These are phyloP conservation scores for Pachypeltis micranthus DNA, from an alignment of 1,140 invertebrate genomes.

Conservation along the genomic window DNA sequence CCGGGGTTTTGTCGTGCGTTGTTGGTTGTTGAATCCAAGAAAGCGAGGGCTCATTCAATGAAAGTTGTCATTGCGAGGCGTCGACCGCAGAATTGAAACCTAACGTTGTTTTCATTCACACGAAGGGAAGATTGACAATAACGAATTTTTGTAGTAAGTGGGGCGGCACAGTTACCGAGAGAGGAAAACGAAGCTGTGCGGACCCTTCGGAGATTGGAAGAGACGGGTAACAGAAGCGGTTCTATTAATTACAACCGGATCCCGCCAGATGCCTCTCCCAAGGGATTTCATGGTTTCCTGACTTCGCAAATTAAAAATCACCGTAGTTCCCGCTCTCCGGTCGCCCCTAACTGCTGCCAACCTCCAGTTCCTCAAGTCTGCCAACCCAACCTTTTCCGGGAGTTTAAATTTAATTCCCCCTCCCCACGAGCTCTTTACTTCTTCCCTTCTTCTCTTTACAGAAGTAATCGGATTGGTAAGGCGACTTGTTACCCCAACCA, in stretches of 20 bases:
- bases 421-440: not conserved
- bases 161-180: not conserved
- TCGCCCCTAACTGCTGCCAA: not conserved
- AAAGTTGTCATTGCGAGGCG: too few species aligned
- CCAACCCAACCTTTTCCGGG: not conserved
- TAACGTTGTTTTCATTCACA: too few species aligned
- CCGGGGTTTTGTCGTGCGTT: too few species aligned
- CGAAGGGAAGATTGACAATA: too few species aligned
- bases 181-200: not conserved
- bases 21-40: too few species aligned
- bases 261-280: conserved; percentile 10
- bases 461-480: conserved; percentile 10
- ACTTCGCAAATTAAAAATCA: conserved; percentile 14
- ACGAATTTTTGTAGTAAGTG: too few species aligned
- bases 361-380: not conserved
- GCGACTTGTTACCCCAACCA: not conserved
- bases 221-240: not conserved
- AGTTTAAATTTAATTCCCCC: not conserved
- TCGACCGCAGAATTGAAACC: too few species aligned
- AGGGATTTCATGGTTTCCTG: conserved; percentile 5
- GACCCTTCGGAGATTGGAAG: not conserved
- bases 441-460: not conserved
- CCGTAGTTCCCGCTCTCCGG: too few species aligned
- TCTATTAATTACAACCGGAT: conserved; percentile 13
- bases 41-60: too few species aligned